Conservation (phyloP, 2,888 invertebrate species). For the Lochmaea crataegi region DNA sequence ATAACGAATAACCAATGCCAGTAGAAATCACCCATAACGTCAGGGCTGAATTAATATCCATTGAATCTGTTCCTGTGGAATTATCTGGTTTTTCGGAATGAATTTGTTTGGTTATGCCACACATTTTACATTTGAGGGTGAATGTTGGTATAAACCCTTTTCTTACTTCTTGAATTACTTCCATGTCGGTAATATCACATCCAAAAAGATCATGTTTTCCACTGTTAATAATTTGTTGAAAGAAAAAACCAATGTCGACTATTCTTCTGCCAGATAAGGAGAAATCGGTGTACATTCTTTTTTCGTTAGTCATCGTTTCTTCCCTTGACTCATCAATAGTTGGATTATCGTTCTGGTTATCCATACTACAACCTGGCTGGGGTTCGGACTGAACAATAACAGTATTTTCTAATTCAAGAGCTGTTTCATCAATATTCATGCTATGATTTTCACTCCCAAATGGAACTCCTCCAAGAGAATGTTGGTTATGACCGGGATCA, state of each 20-base stretch:
- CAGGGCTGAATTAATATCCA: constrained; percentile 18
- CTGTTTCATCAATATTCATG: background rate
- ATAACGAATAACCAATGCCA: constrained; percentile 28
- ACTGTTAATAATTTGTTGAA: constrained; percentile 17
- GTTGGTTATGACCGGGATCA: too few relatives aligned
- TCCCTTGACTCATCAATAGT: too few relatives aligned
- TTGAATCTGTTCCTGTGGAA: background rate
- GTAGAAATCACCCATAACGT: constrained; percentile 18
- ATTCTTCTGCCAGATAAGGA: constrained; percentile 14
- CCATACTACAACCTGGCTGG: background rate
- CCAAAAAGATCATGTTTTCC: constrained; percentile 19
- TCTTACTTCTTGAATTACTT: constrained; percentile 1
- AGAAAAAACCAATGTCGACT: constrained; percentile 12
- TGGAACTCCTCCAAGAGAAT: too few relatives aligned
- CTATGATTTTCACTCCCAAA: background rate
- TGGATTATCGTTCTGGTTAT: background rate
- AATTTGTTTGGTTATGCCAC: constrained; percentile 6
- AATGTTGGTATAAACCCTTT: constrained; percentile 17
- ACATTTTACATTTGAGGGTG: constrained; percentile 22
- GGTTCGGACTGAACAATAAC: constrained; percentile 3
- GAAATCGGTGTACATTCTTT: too few relatives aligned
- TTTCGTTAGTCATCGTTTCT: too few relatives aligned
- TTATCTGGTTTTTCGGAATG: constrained; percentile 8
- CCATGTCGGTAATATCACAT: constrained; percentile 24
- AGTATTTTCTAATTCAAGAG: too few relatives aligned